Evolutionary conservation across 2,113 vertebrate species (phyloP).

Genomic region (Notarius lentiginosus): DNA sequence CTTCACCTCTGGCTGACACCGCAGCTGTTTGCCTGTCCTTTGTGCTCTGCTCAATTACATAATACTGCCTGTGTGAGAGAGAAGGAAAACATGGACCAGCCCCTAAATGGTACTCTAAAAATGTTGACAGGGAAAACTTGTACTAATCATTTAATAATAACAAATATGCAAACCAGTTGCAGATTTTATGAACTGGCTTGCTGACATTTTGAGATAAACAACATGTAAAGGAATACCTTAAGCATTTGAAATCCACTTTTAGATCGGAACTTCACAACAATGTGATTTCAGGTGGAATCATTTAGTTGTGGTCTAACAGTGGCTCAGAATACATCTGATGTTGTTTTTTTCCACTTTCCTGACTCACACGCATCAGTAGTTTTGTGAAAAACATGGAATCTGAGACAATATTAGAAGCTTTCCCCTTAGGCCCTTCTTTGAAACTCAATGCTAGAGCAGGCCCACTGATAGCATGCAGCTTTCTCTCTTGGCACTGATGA

Average conservation of each 20-base stretch:
- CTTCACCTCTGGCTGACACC: constrained; percentile 59
- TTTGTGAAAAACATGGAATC: constrained; percentile 71
- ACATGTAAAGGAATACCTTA: background rate
- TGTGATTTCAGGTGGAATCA: constrained; percentile 68
- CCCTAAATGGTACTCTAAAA: constrained; percentile 9
- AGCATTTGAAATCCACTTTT: constrained; percentile 18
- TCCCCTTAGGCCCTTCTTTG: constrained; percentile 70
- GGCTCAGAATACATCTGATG: constrained; percentile 73
- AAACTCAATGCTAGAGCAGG: constrained; percentile 68
- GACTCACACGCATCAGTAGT: constrained; percentile 70
- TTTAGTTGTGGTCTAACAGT: constrained; percentile 67
- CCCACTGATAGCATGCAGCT: constrained; percentile 50
- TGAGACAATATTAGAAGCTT: constrained; percentile 75
- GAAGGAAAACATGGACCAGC: constrained; percentile 8
- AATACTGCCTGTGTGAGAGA: constrained; percentile 44
- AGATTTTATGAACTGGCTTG: background rate
- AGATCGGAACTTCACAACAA: constrained; percentile 44
- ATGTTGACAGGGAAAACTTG: background rate
- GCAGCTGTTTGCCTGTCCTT: constrained; percentile 68
- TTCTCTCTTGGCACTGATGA: constrained; percentile 50
- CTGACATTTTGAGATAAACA: background rate
- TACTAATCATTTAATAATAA: background rate
- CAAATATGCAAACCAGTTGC: background rate
- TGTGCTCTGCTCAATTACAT: constrained; percentile 59
- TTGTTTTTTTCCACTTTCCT: constrained; percentile 65